Evolutionary conservation across 2,888 invertebrate species (phyloP).

Genomic region (Chalcosyrphus nemorum): DNA sequence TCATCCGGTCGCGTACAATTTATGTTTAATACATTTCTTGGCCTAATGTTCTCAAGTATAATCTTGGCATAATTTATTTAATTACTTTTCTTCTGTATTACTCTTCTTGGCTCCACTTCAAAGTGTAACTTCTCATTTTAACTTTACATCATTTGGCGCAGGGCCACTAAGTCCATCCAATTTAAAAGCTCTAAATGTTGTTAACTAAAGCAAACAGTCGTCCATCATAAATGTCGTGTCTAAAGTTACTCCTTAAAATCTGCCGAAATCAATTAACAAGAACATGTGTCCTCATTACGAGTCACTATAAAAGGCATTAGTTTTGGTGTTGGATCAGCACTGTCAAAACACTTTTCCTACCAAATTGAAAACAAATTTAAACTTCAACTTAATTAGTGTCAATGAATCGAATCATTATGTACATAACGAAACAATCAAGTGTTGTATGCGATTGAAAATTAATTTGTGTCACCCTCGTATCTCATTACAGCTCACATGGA

Average conservation of each 20-base stretch:
- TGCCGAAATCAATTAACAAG: constrained; percentile 8
- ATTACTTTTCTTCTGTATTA: not conserved
- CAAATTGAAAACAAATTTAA: not conserved
- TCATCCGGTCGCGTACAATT: no score
- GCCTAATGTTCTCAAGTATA: no score
- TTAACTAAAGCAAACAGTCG: constrained; percentile 42
- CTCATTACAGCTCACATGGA: not conserved
- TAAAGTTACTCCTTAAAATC: not conserved
- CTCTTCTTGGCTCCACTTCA: constrained; percentile 1
- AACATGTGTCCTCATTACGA: not conserved
- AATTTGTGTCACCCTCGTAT: not conserved
- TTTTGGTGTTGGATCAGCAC: not conserved
- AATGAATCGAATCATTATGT: not conserved
- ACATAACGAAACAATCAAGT: constrained; percentile 7
- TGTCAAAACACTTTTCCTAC: not conserved
- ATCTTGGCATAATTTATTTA: not conserved
- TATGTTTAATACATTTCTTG: no score
- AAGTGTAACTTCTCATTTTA: not conserved
- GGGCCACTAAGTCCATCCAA: constrained; percentile 33
- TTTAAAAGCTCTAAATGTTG: constrained; percentile 19
- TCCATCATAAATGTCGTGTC: constrained; percentile 22
- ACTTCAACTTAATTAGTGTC: not conserved
- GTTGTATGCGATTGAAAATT: constrained; percentile 24
- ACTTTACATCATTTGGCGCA: not conserved
- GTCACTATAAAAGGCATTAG: not conserved